phyloP scores from a whole-genome alignment of 2,888 invertebrate genomes.

The Drosophila ustulata region DNA sequence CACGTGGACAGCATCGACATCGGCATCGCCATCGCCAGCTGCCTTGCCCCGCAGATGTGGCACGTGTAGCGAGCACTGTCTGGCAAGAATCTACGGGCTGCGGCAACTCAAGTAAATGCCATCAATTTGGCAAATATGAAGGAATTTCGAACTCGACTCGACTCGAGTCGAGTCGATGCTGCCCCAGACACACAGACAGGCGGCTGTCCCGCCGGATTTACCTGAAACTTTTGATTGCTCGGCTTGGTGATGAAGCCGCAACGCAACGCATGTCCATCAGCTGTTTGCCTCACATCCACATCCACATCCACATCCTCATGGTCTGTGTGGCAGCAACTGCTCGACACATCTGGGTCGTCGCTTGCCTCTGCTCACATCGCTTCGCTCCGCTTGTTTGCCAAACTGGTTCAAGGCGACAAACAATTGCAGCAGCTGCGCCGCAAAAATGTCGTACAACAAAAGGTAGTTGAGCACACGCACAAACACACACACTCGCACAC shows the following conservation, averaged over 20 bases:
- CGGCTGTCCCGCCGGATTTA: slow-evolving; percentile 40
- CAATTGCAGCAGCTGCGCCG: slow-evolving; percentile 61
- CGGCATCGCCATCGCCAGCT: neutral
- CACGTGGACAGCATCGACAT: slow-evolving; percentile 27
- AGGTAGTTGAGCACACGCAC: slow-evolving; percentile 44
- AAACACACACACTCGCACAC: slow-evolving; percentile 12
- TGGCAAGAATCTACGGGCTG: neutral
- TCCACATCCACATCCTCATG: slow-evolving; percentile 19
- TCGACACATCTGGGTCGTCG: slow-evolving; percentile 70
- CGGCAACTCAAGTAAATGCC: slow-evolving; percentile 14
- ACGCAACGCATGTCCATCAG: slow-evolving; percentile 62
- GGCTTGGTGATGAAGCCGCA: slow-evolving; percentile 45
- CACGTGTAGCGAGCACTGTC: slow-evolving; percentile 25
- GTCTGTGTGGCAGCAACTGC: slow-evolving; percentile 39
- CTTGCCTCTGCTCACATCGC: slow-evolving; percentile 17
- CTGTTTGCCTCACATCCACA: slow-evolving; percentile 31
- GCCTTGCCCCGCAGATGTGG: slow-evolving; percentile 6
- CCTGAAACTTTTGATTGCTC: slow-evolving; percentile 51
- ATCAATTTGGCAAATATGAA: slow-evolving; percentile 17
- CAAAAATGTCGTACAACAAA: slow-evolving; percentile 68
- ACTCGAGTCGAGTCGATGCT: neutral
- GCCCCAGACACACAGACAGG: slow-evolving; percentile 4
- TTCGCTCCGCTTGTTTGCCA: slow-evolving; percentile 38
- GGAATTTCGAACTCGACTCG: slow-evolving; percentile 4
- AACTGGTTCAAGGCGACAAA: slow-evolving; percentile 78